Base-by-base conservation (phyloP, 2,888 invertebrate genomes). In the Nomada ruficornis region DNA sequence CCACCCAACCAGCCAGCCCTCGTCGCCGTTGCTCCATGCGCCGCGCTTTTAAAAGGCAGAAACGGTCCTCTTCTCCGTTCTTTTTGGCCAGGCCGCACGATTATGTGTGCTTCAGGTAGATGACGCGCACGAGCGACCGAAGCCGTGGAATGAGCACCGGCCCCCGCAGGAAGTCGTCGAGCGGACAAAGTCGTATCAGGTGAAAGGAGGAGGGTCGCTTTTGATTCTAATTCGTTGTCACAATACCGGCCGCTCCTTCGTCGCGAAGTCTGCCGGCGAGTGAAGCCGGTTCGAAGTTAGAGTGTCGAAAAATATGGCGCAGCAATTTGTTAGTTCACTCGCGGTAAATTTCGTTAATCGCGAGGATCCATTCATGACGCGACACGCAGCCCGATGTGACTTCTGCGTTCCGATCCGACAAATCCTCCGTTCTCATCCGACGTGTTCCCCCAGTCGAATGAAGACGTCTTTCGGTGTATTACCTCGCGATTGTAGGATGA, bases 381-480 rank as follows among this genome's bases (percentile, higher is more conserved):
- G 52, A 23, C 70, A 26, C 62, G 26, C 54, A 10, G 20, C 29
- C 67, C 15, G 52, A 23, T 44, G 13, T 50, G 79, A 63, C 65
- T 75, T 73, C 69, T 69, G 57, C 50, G 57, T 68, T n/a, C 47
- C 71, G 79, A 69, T 64, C 77, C 62, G 62, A 77, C 89, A 77
- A 76, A 80, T 85, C 83, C 78, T 77, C 64, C 83, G 80, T 84
- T 89, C 86, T 88, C 88, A 85, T 88, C 79, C 60, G 72, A 67
- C 75, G 80, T 71, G 70, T 50, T 50, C 57, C 26, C 44, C 75
- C 81, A 29, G 60, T 63, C 86, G 85, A 77, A 93, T 93, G 93
- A 92, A 94, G 94, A 93, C 91, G 89, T 94, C 92, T 93, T 91
- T 89, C 88, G 91, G 90, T 88, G 92, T 92, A 94, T 93, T 93